Conservation (phyloP, 2,113 vertebrate genomes). For the Cephalopholis sonnerati region DNA sequence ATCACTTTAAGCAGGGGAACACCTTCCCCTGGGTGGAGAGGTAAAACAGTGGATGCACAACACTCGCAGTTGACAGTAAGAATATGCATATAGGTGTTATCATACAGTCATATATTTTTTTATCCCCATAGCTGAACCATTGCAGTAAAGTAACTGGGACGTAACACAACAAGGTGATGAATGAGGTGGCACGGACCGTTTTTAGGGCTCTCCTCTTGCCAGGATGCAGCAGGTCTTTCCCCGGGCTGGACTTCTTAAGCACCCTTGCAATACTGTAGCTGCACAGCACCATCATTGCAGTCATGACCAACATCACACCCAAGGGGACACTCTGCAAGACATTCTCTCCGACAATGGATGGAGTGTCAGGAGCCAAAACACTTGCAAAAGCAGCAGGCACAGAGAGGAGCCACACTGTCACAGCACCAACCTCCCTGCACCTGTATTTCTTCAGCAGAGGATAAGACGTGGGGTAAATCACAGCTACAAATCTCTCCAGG, state of each 20-base stretch:
- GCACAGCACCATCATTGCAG: accelerated
- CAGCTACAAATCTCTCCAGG: conserved; percentile 67
- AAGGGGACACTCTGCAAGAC: accelerated
- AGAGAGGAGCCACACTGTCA: conserved; percentile 28
- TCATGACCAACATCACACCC: accelerated
- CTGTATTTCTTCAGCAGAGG: conserved; percentile 62
- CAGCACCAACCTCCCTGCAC: conserved; percentile 36
- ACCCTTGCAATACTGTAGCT: background rate
- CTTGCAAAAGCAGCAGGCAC: accelerated
- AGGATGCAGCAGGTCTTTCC: conserved; percentile 26
- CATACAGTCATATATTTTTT: accelerated
- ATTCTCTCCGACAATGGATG: accelerated
- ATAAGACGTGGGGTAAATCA: conserved; percentile 58
- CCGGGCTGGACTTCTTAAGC: conserved; percentile 37
- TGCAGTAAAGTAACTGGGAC: accelerated
- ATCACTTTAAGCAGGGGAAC: background rate
- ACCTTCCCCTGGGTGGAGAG: conserved; percentile 37
- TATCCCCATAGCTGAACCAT: accelerated
- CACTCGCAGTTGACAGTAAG: conserved; percentile 29
- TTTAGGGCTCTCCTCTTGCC: conserved; percentile 54
- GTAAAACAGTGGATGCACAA: conserved; percentile 62
- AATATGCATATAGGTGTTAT: accelerated
- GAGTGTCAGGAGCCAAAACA: accelerated
- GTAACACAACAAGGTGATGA: conserved; percentile 30
- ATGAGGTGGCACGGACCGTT: background rate